Percentiles rank a stretch among this genome's conserved stretches.
Evolutionary conservation across 1,140 invertebrate species (phyloP).

Genomic region (Penaeus chinensis): DNA sequence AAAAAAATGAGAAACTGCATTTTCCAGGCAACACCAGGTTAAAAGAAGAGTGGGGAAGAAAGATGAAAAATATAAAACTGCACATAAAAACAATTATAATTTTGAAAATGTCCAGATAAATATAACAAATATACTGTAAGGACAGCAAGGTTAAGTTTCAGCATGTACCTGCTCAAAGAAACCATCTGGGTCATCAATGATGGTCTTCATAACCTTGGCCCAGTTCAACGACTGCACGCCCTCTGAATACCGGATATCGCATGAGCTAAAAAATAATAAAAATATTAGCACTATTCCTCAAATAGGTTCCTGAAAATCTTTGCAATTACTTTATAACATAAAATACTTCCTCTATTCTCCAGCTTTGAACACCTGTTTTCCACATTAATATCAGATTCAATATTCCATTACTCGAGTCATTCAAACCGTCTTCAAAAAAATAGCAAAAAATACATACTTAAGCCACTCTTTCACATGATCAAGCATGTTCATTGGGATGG

Average conservation of each 20-base stretch:
- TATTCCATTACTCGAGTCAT: too few relatives aligned
- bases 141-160: background rate
- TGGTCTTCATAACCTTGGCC: slow-evolving; percentile 99
- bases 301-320: too few relatives aligned
- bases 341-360: too few relatives aligned
- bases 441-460: slow-evolving; percentile 77
- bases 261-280: slow-evolving; percentile 77
- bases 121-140: background rate
- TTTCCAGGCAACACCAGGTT: too few relatives aligned
- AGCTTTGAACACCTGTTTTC: too few relatives aligned
- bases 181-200: slow-evolving; percentile 96
- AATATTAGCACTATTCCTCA: background rate
- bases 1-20: too few relatives aligned
- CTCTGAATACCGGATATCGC: slow-evolving; percentile 97
- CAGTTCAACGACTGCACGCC: slow-evolving; percentile 99
- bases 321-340: too few relatives aligned
- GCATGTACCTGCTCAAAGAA: slow-evolving; percentile 85
- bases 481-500: slow-evolving; percentile 97
- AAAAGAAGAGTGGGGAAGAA: too few relatives aligned
- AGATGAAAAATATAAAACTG: too few relatives aligned
- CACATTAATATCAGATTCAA: too few relatives aligned
- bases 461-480: slow-evolving; percentile 99
- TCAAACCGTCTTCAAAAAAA: background rate
- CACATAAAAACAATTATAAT: too few relatives aligned
- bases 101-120: too few relatives aligned